Evolutionary conservation across 2,797 vertebrate genomes (phyloP).

Genomic region (Tadarida brasiliensis): DNA sequence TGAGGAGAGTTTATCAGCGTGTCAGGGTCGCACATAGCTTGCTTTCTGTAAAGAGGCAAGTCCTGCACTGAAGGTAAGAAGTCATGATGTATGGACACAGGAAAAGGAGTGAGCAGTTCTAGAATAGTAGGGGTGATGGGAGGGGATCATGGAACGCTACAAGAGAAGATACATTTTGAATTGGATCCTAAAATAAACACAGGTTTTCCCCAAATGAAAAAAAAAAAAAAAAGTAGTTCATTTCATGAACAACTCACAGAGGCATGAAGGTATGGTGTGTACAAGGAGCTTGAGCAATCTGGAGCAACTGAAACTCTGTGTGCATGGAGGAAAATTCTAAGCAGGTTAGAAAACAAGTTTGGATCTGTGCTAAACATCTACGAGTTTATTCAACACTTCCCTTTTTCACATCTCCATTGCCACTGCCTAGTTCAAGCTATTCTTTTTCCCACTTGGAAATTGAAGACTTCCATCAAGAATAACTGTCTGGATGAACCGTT

Average conservation of each 20-base stretch:
- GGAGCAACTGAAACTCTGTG: neutral
- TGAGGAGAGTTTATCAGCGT: neutral
- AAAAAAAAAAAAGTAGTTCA: neutral
- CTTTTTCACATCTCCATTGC: neutral
- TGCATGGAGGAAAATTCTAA: neutral
- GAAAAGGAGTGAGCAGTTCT: neutral
- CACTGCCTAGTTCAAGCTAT: neutral
- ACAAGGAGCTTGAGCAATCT: neutral
- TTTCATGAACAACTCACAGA: neutral
- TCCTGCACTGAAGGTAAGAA: neutral
- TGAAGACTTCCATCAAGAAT: neutral
- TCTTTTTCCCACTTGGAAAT: neutral
- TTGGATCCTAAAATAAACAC: neutral
- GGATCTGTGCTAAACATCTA: neutral
- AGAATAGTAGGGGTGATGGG: neutral
- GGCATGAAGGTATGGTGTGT: neutral
- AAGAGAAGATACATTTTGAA: slow-evolving; percentile 9
- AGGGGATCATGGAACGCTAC: neutral
- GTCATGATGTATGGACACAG: neutral
- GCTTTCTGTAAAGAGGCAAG: neutral
- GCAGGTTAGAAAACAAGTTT: neutral
- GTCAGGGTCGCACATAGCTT: neutral
- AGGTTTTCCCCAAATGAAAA: neutral
- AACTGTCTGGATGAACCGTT: neutral
- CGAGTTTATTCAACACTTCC: neutral